A percentile compares a stretch with the other conserved stretches of the same genome.
Evolutionary conservation across 2,113 vertebrate genomes (phyloP).

Genomic region (Microcebus tavaratra): DNA sequence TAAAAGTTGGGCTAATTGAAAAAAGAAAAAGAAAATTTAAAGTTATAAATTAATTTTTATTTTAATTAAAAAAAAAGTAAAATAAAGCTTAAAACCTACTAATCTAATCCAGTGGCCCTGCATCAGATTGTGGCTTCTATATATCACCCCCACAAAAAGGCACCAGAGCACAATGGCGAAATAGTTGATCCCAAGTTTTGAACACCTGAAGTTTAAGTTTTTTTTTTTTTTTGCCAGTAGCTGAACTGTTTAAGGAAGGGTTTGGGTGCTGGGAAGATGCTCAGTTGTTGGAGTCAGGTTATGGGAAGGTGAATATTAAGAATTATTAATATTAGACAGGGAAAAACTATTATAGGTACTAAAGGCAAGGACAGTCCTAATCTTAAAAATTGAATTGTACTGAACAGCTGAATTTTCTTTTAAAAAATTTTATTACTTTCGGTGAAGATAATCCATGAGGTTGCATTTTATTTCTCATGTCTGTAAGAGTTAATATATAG

Average conservation of each 20-base stretch:
- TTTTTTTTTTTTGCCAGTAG: background rate
- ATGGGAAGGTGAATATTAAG: background rate
- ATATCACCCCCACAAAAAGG: background rate
- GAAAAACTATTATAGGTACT: background rate
- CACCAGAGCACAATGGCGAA: background rate
- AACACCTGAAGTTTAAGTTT: background rate
- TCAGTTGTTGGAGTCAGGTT: background rate
- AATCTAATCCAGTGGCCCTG: background rate
- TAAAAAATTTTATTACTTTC: background rate
- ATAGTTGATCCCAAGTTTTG: background rate
- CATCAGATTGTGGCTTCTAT: background rate
- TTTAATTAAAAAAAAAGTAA: background rate
- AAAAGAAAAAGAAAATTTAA: too few species aligned
- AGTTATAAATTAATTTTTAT: too few species aligned
- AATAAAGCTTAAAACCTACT: background rate
- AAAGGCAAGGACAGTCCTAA: background rate
- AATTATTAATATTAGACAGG: background rate
- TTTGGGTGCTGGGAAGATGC: background rate
- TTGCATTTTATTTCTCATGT: slow-evolving; percentile 14
- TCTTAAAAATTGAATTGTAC: background rate
- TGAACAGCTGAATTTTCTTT: background rate
- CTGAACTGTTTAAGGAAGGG: background rate
- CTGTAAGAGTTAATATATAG: slow-evolving; percentile 16
- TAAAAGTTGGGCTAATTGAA: too few species aligned
- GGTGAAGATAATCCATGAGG: background rate